Evolutionary conservation across 92 coral and sea anemone species (phyloP), one percentile per base, ranked within the genome.

Genomic region (Siderastrea radians): DNA sequence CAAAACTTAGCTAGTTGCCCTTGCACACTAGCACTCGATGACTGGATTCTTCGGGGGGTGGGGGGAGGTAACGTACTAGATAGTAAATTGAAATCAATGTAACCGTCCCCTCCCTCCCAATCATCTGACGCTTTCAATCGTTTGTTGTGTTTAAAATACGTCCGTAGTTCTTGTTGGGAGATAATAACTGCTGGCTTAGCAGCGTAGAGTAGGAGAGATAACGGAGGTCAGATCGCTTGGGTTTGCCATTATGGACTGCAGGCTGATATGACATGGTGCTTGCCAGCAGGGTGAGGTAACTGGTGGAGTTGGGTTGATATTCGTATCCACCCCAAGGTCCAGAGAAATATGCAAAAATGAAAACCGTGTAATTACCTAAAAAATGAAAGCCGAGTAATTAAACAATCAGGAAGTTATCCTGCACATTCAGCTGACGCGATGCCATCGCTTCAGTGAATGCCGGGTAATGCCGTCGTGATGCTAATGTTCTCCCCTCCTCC

Each of bases 281-380:
- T 62, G 80, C 80, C 80, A 91, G 58, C 53, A 91, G 77, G 76
- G 92, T 91, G 67, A 91, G 77, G 78, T 87, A 61, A 60, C 82
- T 81, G 17, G 81, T 79, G 43, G 94, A 87, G 66, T 91, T 91
- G 12, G 89, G 63, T 14, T 60, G 62, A 67, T 91, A 91, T 77
- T 91, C 94, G 75, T 86, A 91, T 52, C 94, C 94, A 3, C 94
- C 94, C 16, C 94, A 91, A 38, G 94, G 94, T 4, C 94, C 94
- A 52, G 52, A 52, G 78, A 91, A 91, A 55, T 91, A 86, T 7
- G 80, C 91, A 1, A 72, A 77, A 49, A n/a, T n/a, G n/a, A n/a
- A n/a, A n/a, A n/a, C n/a, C n/a, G n/a, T n/a, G n/a, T n/a, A n/a
- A n/a, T n/a, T n/a, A n/a, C n/a, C n/a, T n/a, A n/a, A n/a, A n/a